Base-by-base conservation (phyloP, 2,888 invertebrate species). In the Plagodis pulveraria region DNA sequence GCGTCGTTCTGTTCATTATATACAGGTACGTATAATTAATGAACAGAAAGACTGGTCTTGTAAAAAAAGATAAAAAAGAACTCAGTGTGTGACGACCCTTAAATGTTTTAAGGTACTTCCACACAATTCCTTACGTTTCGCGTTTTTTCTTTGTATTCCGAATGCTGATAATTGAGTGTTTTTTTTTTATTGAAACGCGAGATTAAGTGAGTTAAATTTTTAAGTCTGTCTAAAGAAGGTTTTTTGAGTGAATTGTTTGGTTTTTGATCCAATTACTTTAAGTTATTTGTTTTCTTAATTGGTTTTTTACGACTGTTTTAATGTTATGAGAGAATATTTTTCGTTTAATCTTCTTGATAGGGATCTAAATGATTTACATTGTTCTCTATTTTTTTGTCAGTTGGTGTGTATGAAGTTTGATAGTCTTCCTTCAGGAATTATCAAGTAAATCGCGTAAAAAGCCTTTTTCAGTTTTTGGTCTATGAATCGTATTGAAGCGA, bases 91-190 rank as follows among this genome's bases (percentile, higher is more conserved):
- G 8, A 40, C 2, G 6, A 10, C 40, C 10, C 10, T 40, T 40
- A 40, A 40, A 10, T 2, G 10, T 40, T 40, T 10, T 10, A 40
- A 40, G 40, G 40, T 40, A 40, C 10, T 40, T 8, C 40, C 60
- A 63, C 63, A 66, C 69, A 69, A 69, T 62, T 60, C 59, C 62
- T 62, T 51, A 56, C 52, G 43, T 59, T 58, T 64, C 12, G 9
- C 38, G 38, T 41, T 41, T 42, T 55, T 43, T 41, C 62, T 57
- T 62, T 62, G 62, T 66, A 62, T 57, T 55, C 60, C 51, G 35
- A 61, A 44, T 49, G 50, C 50, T 60, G 45, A 50, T 67, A 65
- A 69, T 69, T 67, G 67, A 69, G 67, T 65, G 65, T 56, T 53
- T 52, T 51, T 62, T 56, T 63, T 65, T 55, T 60, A 60, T 63